Evolutionary conservation across 1,140 invertebrate species (phyloP), one percentile per base, ranked within the genome.

Genomic region (Diorhabda sublineata): DNA sequence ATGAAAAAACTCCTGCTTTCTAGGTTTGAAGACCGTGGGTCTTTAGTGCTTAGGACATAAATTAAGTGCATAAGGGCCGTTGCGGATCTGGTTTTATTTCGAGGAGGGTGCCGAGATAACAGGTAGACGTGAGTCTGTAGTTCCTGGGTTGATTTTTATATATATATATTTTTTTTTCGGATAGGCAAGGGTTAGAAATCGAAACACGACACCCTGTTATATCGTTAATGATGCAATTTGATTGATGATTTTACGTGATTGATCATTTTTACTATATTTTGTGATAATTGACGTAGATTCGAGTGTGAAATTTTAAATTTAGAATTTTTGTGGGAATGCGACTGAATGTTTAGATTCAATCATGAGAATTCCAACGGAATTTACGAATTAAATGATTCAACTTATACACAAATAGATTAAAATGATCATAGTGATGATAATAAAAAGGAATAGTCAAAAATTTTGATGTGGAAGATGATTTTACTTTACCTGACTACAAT

Each of bases 171-270:
- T 26, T 26, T 26, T 67, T 67, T 67, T 67, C 60, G 60, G 58
- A 67, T 60, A 60, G 26, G 65, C 43, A 67, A 67, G 65, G 65
- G 65, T 67, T 67, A 56, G 42, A 43, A 60, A 60, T 42, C 43
- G 65, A 58, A 67, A 67, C 65, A 67, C 58, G 65, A 67, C 65
- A 67, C 65, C 65, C 65, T 67, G 65, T 67, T 67, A 67, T 67
- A 58, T 67, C 58, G 57, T 67, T 67, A 67, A 67, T 67, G 65
- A 67, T 67, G 58, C 58, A 52, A 45, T 60, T 67, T 67, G 65
- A 67, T 67, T 67, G 65, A 67, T 67, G 65, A 67, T 67, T 9
- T 57, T 8, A 42, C 60, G 7, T 67, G 65, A 67, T 67, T 67
- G 65, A 67, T 67, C 65, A 67, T 67, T 60, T 67, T 67, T 67